These are phyloP conservation scores for Tetranychus truncatus DNA, from an alignment of 2,888 invertebrate species.

Conservation along the genomic window DNA sequence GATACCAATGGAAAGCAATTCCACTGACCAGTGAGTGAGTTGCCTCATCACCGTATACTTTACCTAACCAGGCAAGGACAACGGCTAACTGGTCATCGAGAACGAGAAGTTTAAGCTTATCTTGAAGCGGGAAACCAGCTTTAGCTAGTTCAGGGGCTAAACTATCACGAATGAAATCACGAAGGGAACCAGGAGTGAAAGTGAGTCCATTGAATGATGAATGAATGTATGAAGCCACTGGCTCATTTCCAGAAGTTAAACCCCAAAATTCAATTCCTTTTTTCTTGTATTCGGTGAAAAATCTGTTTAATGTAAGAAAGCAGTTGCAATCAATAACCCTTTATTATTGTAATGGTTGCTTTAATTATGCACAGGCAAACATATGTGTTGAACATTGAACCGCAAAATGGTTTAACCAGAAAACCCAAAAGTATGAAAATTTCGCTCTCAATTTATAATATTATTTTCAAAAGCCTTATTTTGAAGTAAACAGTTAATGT, in stretches of 20 bases:
- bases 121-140: constrained; percentile 38
- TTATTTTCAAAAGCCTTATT: too few relatives aligned
- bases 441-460: too few relatives aligned
- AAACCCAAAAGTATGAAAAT: too few relatives aligned
- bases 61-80: background rate
- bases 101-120: constrained; percentile 46
- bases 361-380: too few relatives aligned
- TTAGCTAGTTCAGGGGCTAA: constrained; percentile 53
- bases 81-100: constrained; percentile 43
- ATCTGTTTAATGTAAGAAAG: constrained; percentile 36
- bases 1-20: constrained; percentile 66
- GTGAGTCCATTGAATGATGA: constrained; percentile 36
- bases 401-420: too few relatives aligned
- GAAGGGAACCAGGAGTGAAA: constrained; percentile 33
- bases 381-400: too few relatives aligned
- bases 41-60: constrained; percentile 26
- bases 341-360: background rate
- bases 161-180: constrained; percentile 49
- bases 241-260: constrained; percentile 71
- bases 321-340: background rate
- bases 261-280: constrained; percentile 51
- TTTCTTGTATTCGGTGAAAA: constrained; percentile 53
- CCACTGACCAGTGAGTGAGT: constrained; percentile 43
- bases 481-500: too few relatives aligned
- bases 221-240: constrained; percentile 36